Evolutionary conservation across 2,113 vertebrate species (phyloP), one percentile per base, ranked within the genome.

Genomic region (Nyctereutes procyonoides): DNA sequence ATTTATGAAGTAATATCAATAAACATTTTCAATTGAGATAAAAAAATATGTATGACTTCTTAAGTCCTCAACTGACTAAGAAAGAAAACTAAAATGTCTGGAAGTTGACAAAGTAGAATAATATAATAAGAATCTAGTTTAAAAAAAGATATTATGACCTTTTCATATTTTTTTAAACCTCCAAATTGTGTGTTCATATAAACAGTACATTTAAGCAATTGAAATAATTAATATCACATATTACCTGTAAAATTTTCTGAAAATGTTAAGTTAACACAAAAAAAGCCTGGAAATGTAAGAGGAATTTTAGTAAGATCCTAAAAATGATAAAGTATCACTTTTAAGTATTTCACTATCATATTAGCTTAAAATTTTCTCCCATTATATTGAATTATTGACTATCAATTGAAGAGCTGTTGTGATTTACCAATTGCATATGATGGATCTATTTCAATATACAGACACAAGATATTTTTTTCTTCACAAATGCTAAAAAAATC

Each of bases 281-380:
- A 24, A 24, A 90, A 53, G 24, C 15, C 15, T 60, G 56, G 11
- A 24, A 58, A 48, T 2, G 8, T 51, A 79, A 38, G 28, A 86
- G 17, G 32, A 90, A 69, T 62, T 88, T 94, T 79, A 73, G 53
- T 86, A 60, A 93, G 65, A 58, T 48, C 74, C 60, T 81, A 88
- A 63, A 67, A 83, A 88, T 74, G 28, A 79, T 79, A 38, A 93
- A 28, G 0, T 60, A 62, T 83, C 6, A 55, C 4, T 14, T 73
- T 84, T 28, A 91, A 19, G 30, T 10, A 0, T 86, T 88, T 51
- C 10, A 55, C 16, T 9, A 1, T 48, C 65, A 12, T 28, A 6
- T 77, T 5, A 3, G 35, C 0, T 60, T 38, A 38, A 32, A 55
- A 28, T 65, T 73, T 15, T 85, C 24, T 58, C 11, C 69, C 0